Evolutionary conservation across 1,140 invertebrate species (phyloP), one percentile per base, ranked within the genome.

Genomic region (Pachypeltis micranthus): DNA sequence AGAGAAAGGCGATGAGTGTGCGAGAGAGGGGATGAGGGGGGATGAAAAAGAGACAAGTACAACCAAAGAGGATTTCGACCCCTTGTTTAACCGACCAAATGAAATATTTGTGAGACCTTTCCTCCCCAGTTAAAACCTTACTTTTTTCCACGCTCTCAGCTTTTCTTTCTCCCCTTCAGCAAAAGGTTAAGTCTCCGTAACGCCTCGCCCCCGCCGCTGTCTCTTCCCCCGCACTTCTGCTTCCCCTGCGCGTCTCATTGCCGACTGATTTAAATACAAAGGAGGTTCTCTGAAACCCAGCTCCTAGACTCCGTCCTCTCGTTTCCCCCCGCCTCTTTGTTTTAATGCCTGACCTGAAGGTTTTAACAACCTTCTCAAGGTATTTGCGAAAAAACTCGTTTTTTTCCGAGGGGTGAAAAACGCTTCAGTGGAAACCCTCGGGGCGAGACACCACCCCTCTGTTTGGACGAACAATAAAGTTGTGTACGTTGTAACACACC

Each of bases 51-150:
- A 28, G 26, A 29, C 57, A 59, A 59, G 57, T 59, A 19, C 47
- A 16, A 21, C 47, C 12, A 59, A 59, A 59, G 57, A 59, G 57
- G 57, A 59, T 59, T 59, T 39, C 23, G 12, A 14, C 2, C 57
- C 57, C 57, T 59, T 59, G 57, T 59, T 59, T 59, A 59, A 59
- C 57, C 57, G 57, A 59, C 57, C 57, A 59, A 59, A 59, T 59
- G 57, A 59, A 59, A 59, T 59, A 59, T 59, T 59, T 59, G 57
- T 19, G 29, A 27, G 26, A 27, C 57, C 57, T 51, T 10, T 21
- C 47, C 47, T 21, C 4, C 47, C 47, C 23, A 21, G 12, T 51
- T 51, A 51, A 51, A 51, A 51, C 47, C 47, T 51, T 21, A 16
- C 23, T 51, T 39, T 39, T 51, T 51, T 51, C 21, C 19, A 51